Conservation (phyloP, 2,888 invertebrate species). For the Aporophyla lueneburgensis region DNA sequence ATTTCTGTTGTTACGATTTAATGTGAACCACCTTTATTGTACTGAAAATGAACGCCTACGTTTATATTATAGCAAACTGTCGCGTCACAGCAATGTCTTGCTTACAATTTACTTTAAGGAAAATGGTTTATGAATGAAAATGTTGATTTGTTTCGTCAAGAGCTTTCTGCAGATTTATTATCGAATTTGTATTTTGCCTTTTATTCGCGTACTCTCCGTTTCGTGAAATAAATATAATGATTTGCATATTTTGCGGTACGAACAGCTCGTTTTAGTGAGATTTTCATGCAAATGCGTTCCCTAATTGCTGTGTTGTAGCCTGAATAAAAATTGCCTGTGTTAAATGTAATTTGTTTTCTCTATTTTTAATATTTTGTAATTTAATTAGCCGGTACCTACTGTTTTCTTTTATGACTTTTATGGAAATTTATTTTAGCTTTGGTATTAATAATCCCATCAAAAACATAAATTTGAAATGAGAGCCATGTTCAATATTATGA, state of each 20-base stretch:
- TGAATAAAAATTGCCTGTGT: slow-evolving; percentile 53
- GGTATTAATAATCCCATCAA: neutral
- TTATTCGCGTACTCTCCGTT: slow-evolving; percentile 37
- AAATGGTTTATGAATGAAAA: slow-evolving; percentile 53
- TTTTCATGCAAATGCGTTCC: slow-evolving; percentile 60
- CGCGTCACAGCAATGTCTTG: slow-evolving; percentile 56
- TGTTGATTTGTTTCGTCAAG: slow-evolving; percentile 53
- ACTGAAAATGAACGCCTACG: slow-evolving; percentile 74
- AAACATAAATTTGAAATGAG: no score
- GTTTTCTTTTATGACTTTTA: slow-evolving; percentile 2
- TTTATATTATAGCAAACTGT: slow-evolving; percentile 72
- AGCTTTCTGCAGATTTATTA: slow-evolving; percentile 49
- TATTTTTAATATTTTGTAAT: slow-evolving; percentile 38
- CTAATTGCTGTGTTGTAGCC: slow-evolving; percentile 61
- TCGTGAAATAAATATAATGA: slow-evolving; percentile 51
- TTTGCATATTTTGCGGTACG: slow-evolving; percentile 56
- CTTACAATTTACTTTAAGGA: slow-evolving; percentile 67
- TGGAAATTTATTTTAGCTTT: neutral
- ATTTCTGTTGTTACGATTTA: slow-evolving; percentile 68
- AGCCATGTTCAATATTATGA: no score
- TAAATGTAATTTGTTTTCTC: slow-evolving; percentile 41
- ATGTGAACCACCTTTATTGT: slow-evolving; percentile 65
- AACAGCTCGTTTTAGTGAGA: slow-evolving; percentile 53
- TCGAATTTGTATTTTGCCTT: slow-evolving; percentile 45
- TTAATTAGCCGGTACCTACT: slow-evolving; percentile 11